A percentile compares a stretch with the other conserved stretches of the same genome.
phyloP scores from a whole-genome alignment of 1,140 invertebrate genomes.

The Leptinotarsa lineolata region DNA sequence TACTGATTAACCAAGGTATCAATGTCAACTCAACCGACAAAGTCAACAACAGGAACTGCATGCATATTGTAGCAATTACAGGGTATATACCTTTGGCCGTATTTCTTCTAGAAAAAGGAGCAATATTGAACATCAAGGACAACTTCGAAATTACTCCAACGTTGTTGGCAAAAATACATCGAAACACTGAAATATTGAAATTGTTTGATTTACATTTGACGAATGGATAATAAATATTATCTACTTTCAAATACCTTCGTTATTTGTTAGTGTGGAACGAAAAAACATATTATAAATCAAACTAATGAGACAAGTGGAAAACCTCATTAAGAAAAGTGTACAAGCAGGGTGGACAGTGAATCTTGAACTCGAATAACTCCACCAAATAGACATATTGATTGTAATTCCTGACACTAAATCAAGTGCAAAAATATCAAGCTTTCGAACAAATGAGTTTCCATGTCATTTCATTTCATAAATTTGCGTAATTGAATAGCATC shows the following conservation, averaged over 20 bases:
- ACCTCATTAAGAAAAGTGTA: too few relatives aligned
- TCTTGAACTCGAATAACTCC: too few relatives aligned
- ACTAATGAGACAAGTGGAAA: too few relatives aligned
- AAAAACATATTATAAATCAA: too few relatives aligned
- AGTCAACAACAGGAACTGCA: conserved; percentile 9
- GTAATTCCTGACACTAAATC: too few relatives aligned
- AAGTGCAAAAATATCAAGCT: too few relatives aligned
- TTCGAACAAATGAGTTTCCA: too few relatives aligned
- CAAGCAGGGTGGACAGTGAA: too few relatives aligned
- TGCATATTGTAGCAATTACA: conserved; percentile 21
- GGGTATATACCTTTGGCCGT: conserved; percentile 15
- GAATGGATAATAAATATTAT: not conserved
- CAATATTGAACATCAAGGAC: conserved; percentile 13
- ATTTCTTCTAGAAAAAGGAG: conserved; percentile 20
- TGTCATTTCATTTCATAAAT: too few relatives aligned
- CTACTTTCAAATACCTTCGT: not conserved
- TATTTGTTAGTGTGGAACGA: not conserved
- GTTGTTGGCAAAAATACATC: conserved; percentile 3
- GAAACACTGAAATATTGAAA: conserved; percentile 13
- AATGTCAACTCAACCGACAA: conserved; percentile 9
- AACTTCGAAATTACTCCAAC: not conserved
- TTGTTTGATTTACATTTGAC: not conserved
- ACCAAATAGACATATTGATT: too few relatives aligned
- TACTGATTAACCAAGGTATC: not conserved
- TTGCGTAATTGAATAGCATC: too few relatives aligned